A percentile compares a stretch with the other conserved stretches of the same genome.
phyloP scores from a whole-genome alignment of 92 coral and sea anemone genomes.

The Epizoanthus rinbou region DNA sequence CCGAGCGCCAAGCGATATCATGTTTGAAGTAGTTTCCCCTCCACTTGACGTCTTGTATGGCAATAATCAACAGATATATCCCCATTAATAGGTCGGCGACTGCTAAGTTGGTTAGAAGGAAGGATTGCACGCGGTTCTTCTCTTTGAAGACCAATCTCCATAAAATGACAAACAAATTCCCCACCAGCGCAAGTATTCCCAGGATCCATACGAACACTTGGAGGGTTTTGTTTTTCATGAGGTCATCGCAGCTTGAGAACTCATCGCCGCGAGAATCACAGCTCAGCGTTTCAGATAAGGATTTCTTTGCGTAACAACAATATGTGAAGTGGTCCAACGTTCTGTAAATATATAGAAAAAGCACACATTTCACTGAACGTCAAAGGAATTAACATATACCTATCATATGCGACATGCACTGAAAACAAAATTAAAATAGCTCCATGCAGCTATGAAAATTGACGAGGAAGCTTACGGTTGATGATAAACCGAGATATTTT shows the following conservation, averaged over 20 bases:
- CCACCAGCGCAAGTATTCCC: constrained; percentile 58
- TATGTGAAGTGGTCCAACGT: constrained; percentile 56
- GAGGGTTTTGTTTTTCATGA: too few species aligned
- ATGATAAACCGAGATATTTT: too few species aligned
- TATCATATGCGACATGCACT: too few species aligned
- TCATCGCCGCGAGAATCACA: constrained; percentile 47
- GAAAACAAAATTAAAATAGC: too few species aligned
- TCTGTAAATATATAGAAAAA: too few species aligned
- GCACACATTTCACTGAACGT: too few species aligned
- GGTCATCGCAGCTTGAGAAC: constrained; percentile 57
- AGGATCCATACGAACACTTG: constrained; percentile 60
- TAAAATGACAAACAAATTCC: constrained; percentile 57
- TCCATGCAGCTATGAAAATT: too few species aligned
- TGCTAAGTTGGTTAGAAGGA: constrained; percentile 64
- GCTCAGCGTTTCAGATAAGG: constrained; percentile 2
- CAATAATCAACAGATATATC: constrained; percentile 60
- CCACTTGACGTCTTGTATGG: constrained; percentile 50
- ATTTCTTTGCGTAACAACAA: constrained; percentile 65
- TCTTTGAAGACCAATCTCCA: constrained; percentile 59
- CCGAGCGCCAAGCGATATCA: constrained; percentile 60
- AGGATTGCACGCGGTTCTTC: constrained; percentile 66
- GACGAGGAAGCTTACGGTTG: too few species aligned
- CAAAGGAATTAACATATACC: too few species aligned
- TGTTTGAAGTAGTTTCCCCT: constrained; percentile 53
- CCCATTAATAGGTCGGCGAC: constrained; percentile 42